phyloP scores from a whole-genome alignment of 2,888 invertebrate genomes.

The Meghimatium bilineatum region DNA sequence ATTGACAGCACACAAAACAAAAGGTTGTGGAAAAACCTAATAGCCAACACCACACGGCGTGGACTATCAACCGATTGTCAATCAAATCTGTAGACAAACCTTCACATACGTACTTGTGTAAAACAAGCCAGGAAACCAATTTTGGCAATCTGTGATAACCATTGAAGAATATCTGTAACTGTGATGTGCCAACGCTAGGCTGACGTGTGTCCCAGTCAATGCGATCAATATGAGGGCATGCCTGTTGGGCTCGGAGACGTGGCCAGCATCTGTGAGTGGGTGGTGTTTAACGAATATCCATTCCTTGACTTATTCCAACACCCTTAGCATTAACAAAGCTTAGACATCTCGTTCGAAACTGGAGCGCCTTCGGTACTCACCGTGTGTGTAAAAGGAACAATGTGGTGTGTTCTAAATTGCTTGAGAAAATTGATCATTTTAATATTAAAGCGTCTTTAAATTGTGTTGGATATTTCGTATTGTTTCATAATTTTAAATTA shows the following conservation, averaged over 20 bases:
- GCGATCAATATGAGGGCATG: neutral
- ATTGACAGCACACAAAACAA: too few relatives aligned
- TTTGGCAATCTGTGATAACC: neutral
- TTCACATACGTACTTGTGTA: too few relatives aligned
- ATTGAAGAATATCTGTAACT: neutral
- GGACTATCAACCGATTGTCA: too few relatives aligned
- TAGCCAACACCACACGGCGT: too few relatives aligned
- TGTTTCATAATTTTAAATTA: neutral
- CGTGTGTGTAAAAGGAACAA: neutral
- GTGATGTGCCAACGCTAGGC: neutral
- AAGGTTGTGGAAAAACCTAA: too few relatives aligned
- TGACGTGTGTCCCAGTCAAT: neutral
- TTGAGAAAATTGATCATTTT: neutral
- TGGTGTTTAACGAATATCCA: neutral
- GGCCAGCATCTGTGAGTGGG: neutral
- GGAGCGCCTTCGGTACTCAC: neutral
- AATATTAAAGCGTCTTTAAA: neutral
- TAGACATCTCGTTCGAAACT: neutral
- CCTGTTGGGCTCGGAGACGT: neutral
- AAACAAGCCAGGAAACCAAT: neutral
- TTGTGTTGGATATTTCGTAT: neutral
- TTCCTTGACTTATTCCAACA: slow-evolving; percentile 19
- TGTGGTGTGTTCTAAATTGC: neutral
- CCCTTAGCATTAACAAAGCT: neutral
- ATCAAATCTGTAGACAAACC: too few relatives aligned